A percentile compares a stretch with the other conserved stretches of the same genome.
Conservation (phyloP, 1,140 invertebrate species). For the Zophobas atratus region DNA sequence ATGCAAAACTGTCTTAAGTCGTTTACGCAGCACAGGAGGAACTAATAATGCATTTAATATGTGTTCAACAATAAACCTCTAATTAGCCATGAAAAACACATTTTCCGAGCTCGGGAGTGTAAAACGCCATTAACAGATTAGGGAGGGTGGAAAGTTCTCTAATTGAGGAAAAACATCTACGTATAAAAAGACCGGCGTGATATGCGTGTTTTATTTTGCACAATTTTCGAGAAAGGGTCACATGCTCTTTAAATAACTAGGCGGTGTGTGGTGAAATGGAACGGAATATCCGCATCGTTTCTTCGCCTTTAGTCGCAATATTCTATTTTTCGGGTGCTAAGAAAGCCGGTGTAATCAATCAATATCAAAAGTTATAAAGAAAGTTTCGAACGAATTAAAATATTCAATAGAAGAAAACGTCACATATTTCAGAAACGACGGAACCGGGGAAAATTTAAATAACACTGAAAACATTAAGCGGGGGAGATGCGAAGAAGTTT, state of each 20-base stretch:
- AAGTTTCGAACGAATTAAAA: constrained; percentile 33
- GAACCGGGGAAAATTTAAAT: constrained; percentile 20
- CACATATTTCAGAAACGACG: constrained; percentile 15
- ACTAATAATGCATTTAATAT: constrained; percentile 39
- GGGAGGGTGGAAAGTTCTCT: constrained; percentile 36
- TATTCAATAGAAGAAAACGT: constrained; percentile 32
- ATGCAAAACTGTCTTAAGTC: constrained; percentile 1
- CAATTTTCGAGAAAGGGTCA: constrained; percentile 10
- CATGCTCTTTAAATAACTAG: constrained; percentile 23
- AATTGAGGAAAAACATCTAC: constrained; percentile 37
- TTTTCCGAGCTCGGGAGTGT: constrained; percentile 35
- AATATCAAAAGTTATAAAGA: constrained; percentile 39
- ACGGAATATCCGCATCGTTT: constrained; percentile 29
- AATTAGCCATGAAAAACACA: constrained; percentile 42
- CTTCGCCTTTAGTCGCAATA: constrained; percentile 6
- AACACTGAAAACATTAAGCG: constrained; percentile 12
- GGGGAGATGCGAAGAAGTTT: neutral
- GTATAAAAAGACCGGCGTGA: constrained; percentile 20
- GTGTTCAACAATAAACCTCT: constrained; percentile 37
- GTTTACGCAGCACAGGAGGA: neutral
- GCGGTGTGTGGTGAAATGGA: constrained; percentile 28
- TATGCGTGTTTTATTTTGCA: constrained; percentile 30
- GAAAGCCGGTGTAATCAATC: constrained; percentile 25
- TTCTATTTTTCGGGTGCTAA: neutral
- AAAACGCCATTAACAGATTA: constrained; percentile 43